Evolutionary conservation across 2,113 vertebrate genomes (phyloP), one percentile per base, ranked within the genome.

Genomic region (Oenanthe oenanthe): DNA sequence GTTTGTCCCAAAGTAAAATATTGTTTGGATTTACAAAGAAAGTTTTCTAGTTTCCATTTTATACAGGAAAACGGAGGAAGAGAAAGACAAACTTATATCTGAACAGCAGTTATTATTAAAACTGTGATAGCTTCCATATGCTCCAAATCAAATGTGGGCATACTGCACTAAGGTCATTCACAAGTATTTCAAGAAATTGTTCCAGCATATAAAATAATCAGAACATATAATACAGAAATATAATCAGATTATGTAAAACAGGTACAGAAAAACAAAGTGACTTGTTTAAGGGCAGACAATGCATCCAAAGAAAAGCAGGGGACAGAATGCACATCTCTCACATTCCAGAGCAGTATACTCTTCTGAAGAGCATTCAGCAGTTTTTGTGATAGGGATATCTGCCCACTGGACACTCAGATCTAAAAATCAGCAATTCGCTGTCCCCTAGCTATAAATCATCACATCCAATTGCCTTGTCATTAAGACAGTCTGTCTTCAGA

Each of bases 381-480:
- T 70, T 89, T 71, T 76, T 3, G 2, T 45, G 54, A 66, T 29
- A 72, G 58, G 45, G 74, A 62, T 26, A 70, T 58, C 81, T 82
- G 74, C 66, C 80, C 76, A 85, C 53, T 28, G 93, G 48, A 58
- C 54, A 51, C 26, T 43, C 29, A 50, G 48, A 17, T 54, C 73
- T 78, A 38, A 84, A 76, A 87, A 89, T 75, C 86, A 93, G 74
- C 29, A 88, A 62, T 54, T 91, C 6, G 1, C 24, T 70, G 45
- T 89, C 51, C 28, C 62, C 62, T 74, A 60, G 57, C 68, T 81
- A 84, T 87, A 95, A 96, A 94, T 93, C 91, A 88, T 43, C 7
- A 11, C 38, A 72, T 77, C 26, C 29, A 80, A 47, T 18, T 94
- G 93, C 50, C 58, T 72, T 79, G 86, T 76, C 74, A 79, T 82